Conservation (phyloP, 2,888 invertebrate genomes). For the Oscheius sp. region DNA sequence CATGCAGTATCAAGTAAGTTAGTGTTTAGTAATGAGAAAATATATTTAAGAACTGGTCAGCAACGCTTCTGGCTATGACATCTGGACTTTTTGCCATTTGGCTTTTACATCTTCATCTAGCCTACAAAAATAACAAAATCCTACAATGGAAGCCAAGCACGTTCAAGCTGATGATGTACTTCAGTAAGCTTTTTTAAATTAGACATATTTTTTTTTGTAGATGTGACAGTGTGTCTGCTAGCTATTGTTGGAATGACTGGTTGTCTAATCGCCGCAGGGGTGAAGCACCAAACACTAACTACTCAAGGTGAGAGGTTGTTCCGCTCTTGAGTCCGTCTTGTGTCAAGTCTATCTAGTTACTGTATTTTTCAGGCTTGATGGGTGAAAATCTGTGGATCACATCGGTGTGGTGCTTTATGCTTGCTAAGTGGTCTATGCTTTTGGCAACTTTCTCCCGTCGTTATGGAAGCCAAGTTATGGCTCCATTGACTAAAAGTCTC, state of each 20-base stretch:
- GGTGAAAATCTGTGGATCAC: conserved; percentile 66
- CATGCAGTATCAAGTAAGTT: conserved; percentile 54
- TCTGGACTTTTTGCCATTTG: conserved; percentile 59
- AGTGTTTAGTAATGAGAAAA: no score
- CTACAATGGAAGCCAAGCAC: conserved; percentile 51
- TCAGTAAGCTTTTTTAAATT: conserved; percentile 40
- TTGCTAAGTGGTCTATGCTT: conserved; percentile 50
- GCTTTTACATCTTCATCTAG: conserved; percentile 62
- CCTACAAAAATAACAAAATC: conserved; percentile 63
- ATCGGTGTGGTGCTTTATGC: conserved; percentile 68
- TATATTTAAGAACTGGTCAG: conserved; percentile 62
- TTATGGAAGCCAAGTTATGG: conserved; percentile 19
- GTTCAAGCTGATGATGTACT: conserved; percentile 37
- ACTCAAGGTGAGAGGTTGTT: conserved; percentile 33
- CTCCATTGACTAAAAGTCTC: conserved; percentile 15
- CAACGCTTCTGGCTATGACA: conserved; percentile 60
- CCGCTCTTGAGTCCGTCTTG: not conserved
- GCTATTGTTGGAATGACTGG: conserved; percentile 59
- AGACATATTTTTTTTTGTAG: conserved; percentile 44
- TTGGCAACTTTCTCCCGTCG: conserved; percentile 21
- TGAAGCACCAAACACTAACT: conserved; percentile 57
- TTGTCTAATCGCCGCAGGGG: conserved; percentile 57
- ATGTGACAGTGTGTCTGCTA: conserved; percentile 41
- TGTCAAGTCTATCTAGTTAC: no score
- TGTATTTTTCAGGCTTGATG: conserved; percentile 44